These are phyloP conservation scores for Drosophila neutralis DNA, from an alignment of 2,888 invertebrate species.

Conservation along the genomic window DNA sequence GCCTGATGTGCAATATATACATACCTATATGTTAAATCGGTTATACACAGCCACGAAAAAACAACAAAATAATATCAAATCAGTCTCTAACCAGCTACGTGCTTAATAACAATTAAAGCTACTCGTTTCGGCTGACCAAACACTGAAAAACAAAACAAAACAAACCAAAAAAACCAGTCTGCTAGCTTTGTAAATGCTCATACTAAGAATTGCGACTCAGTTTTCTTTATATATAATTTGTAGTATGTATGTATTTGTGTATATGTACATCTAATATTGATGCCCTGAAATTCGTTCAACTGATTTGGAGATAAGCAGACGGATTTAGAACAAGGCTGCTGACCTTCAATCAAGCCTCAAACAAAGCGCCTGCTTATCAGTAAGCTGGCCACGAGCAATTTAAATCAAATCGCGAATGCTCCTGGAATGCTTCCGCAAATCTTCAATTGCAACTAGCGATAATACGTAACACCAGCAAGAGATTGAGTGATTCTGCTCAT, in stretches of 20 bases:
- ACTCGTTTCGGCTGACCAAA: conserved; percentile 29
- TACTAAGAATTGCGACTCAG: conserved; percentile 62
- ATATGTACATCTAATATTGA: neutral
- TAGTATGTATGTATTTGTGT: neutral
- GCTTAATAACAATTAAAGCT: conserved; percentile 54
- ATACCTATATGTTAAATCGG: conserved; percentile 15
- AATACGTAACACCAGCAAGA: neutral
- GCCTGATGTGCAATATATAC: neutral
- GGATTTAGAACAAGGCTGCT: conserved; percentile 25
- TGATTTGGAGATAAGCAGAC: conserved; percentile 21
- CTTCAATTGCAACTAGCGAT: neutral
- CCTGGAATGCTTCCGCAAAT: conserved; percentile 42
- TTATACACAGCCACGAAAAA: conserved; percentile 2
- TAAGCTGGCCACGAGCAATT: conserved; percentile 33
- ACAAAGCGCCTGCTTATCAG: conserved; percentile 39
- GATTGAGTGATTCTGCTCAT: conserved; percentile 12
- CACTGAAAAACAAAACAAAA: conserved; percentile 5
- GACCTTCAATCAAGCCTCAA: conserved; percentile 35
- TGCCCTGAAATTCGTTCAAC: conserved; percentile 21
- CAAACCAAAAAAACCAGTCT: conserved; percentile 55
- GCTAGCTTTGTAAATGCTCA: conserved; percentile 22
- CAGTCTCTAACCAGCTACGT: conserved; percentile 57
- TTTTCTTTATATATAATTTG: conserved; percentile 25
- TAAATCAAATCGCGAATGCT: conserved; percentile 18
- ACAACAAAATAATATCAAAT: conserved; percentile 19